These are phyloP conservation scores for Sesia bembeciformis DNA, from an alignment of 2,888 invertebrate genomes.

Conservation along the genomic window DNA sequence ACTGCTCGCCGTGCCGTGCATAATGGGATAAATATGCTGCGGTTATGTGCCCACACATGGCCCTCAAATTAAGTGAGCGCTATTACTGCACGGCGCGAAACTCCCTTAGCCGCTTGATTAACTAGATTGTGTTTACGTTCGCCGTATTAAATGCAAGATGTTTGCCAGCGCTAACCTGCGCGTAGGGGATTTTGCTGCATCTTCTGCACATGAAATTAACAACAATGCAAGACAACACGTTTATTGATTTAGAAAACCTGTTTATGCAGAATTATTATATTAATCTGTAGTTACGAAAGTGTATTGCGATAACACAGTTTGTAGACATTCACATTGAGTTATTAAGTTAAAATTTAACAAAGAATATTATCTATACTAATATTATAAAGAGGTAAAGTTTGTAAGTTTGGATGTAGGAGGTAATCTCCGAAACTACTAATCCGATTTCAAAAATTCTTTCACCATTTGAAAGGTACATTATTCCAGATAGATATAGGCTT, in stretches of 20 bases:
- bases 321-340: too few species aligned
- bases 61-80: constrained; percentile 68
- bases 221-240: constrained; percentile 14
- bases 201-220: constrained; percentile 24
- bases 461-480: too few species aligned
- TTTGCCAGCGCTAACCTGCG: constrained; percentile 14
- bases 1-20: constrained; percentile 61
- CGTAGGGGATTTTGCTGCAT: constrained; percentile 3
- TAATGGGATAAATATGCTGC: constrained; percentile 74
- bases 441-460: too few species aligned
- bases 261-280: too few species aligned
- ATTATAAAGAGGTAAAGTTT: too few species aligned
- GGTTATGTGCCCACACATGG: constrained; percentile 69
- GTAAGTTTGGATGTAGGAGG: too few species aligned
- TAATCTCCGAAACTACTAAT: too few species aligned
- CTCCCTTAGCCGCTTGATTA: constrained; percentile 60
- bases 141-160: constrained; percentile 36
- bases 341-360: too few species aligned
- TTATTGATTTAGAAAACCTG: constrained; percentile 1
- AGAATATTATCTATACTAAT: too few species aligned
- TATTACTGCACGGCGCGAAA: constrained; percentile 59
- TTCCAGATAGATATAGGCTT: too few species aligned
- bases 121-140: constrained; percentile 52
- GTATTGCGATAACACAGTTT: too few species aligned
- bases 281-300: too few species aligned